A percentile compares a stretch with the other conserved stretches of the same genome.
phyloP scores from a whole-genome alignment of 2,797 vertebrate genomes.

The Macropodus opercularis region DNA sequence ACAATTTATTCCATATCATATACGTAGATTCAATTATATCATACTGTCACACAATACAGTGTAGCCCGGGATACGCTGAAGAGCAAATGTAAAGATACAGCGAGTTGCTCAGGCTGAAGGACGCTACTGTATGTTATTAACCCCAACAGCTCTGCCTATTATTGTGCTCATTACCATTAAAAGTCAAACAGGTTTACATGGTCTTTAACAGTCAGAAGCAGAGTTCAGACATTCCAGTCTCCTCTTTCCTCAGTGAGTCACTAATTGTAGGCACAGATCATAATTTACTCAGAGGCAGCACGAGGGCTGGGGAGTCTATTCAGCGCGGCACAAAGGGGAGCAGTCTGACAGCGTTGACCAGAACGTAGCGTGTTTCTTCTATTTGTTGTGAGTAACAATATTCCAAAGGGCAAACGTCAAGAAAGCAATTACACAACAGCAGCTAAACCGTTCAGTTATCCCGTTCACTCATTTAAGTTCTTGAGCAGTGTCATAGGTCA shows the following conservation, averaged over 20 bases:
- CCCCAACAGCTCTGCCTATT: conserved; percentile 14
- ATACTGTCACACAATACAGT: background rate
- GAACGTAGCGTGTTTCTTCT: conserved; percentile 9
- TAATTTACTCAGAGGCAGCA: conserved; percentile 34
- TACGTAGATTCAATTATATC: too few relatives aligned
- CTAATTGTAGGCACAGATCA: conserved; percentile 34
- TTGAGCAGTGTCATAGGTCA: too few relatives aligned
- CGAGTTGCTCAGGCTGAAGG: conserved; percentile 14
- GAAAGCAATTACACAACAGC: background rate
- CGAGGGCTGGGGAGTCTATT: conserved; percentile 18
- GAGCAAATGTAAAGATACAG: background rate
- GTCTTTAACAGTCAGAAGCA: conserved; percentile 25
- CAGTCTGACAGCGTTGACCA: conserved; percentile 19
- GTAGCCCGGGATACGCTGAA: background rate
- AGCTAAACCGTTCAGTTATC: background rate
- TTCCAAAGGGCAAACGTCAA: conserved; percentile 36
- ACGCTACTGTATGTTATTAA: conserved; percentile 6
- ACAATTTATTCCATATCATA: background rate
- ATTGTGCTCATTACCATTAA: conserved; percentile 29
- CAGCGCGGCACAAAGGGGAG: conserved; percentile 24
- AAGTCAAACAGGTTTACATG: conserved; percentile 18
- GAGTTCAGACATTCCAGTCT: conserved; percentile 12
- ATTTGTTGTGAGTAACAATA: conserved; percentile 22
- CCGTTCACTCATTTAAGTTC: too few relatives aligned
- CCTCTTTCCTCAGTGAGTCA: conserved; percentile 52